Evolutionary conservation across 2,888 invertebrate genomes (phyloP).

Genomic region (Scaptomyza cyrtandrae): DNA sequence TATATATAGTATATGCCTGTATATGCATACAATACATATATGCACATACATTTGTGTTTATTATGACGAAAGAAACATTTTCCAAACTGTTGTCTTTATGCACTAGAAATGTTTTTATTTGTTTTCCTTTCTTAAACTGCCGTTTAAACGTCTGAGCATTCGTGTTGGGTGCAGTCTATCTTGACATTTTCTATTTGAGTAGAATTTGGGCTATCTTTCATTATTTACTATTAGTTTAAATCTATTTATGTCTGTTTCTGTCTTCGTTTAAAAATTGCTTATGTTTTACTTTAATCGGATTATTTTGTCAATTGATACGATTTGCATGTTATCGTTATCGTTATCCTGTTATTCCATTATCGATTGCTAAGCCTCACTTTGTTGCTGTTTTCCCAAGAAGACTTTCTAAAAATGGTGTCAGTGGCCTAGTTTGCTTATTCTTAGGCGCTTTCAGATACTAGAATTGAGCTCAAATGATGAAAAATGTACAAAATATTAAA

Average conservation of each 20-base stretch:
- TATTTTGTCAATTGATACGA: constrained; percentile 41
- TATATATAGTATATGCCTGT: constrained; percentile 31
- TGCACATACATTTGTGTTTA: constrained; percentile 23
- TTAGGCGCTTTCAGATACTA: constrained; percentile 34
- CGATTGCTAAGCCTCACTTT: constrained; percentile 42
- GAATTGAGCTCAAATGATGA: constrained; percentile 65
- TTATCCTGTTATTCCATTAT: too few species aligned
- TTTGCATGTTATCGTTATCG: constrained; percentile 29
- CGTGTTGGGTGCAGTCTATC: constrained; percentile 29
- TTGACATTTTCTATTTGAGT: background rate
- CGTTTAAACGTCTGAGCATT: constrained; percentile 15
- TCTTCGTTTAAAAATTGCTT: constrained; percentile 67
- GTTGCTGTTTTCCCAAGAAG: constrained; percentile 37
- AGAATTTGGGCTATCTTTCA: constrained; percentile 25
- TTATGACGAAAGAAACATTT: constrained; percentile 59
- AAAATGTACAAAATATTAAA: constrained; percentile 71
- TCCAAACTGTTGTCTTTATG: constrained; percentile 59
- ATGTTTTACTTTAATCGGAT: constrained; percentile 54
- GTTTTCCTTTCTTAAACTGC: constrained; percentile 22
- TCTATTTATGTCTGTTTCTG: constrained; percentile 38
- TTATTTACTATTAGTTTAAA: constrained; percentile 36
- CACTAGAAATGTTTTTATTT: constrained; percentile 42
- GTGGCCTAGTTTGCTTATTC: constrained; percentile 20
- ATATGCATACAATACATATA: constrained; percentile 30
- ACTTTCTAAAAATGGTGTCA: constrained; percentile 16